These are phyloP conservation scores for Melanchra persicariae DNA, from an alignment of 2,888 invertebrate genomes.

Conservation along the genomic window DNA sequence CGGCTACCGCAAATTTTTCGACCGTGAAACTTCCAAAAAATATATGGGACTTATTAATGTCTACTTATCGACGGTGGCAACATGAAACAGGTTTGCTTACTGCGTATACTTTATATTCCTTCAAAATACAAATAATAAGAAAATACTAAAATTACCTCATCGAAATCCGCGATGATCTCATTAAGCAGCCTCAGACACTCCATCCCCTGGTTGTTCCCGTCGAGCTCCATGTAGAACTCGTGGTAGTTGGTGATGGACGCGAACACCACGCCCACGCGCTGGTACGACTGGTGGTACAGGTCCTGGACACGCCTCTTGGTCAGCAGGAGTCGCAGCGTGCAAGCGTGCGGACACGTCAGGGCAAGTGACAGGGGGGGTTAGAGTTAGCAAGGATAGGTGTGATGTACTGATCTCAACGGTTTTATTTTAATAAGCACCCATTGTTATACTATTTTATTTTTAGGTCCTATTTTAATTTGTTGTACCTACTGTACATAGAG, in stretches of 20 bases:
- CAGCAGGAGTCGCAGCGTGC: conserved; percentile 53
- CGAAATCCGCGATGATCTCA: conserved; percentile 98
- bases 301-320: conserved; percentile 89
- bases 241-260: conserved; percentile 98
- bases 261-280: conserved; percentile 97
- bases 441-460: too few relatives aligned
- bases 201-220: conserved; percentile 97
- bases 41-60: too few relatives aligned
- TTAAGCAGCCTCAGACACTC: conserved; percentile 97
- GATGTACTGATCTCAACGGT: background rate
- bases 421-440: background rate
- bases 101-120: too few relatives aligned
- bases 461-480: too few relatives aligned
- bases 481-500: too few relatives aligned
- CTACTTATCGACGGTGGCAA: too few relatives aligned
- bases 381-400: background rate
- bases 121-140: background rate
- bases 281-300: conserved; percentile 98
- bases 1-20: too few relatives aligned
- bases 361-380: conserved; percentile 37
- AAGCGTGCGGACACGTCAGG: conserved; percentile 48
- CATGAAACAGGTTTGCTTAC: too few relatives aligned
- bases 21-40: too few relatives aligned
- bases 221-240: conserved; percentile 98
- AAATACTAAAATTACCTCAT: conserved; percentile 92